Percentiles rank a stretch among this genome's conserved stretches.
phyloP scores from a whole-genome alignment of 2,888 invertebrate species.

The Cataglyphis livida region DNA sequence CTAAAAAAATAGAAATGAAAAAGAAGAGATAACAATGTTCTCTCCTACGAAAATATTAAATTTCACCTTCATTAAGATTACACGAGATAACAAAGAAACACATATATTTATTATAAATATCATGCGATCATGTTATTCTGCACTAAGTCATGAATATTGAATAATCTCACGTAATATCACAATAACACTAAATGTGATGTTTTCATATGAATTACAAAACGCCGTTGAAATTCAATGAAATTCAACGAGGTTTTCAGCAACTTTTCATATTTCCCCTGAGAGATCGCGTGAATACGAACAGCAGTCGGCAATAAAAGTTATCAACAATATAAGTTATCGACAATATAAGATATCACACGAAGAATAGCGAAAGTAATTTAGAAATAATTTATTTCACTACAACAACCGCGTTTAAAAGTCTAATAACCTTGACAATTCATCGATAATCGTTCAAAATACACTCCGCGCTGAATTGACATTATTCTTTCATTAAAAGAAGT shows the following conservation, averaged over 20 bases:
- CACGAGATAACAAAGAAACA: not conserved
- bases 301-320: slow-evolving; percentile 36
- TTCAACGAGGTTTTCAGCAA: slow-evolving; percentile 44
- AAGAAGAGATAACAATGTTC: not conserved
- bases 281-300: slow-evolving; percentile 21
- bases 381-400: not conserved
- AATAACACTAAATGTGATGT: not conserved
- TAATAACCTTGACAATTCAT: not conserved
- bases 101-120: not conserved
- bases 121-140: not conserved
- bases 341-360: slow-evolving; percentile 34
- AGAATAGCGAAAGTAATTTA: slow-evolving; percentile 33
- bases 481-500: not conserved
- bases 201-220: slow-evolving; percentile 20
- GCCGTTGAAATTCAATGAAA: slow-evolving; percentile 33
- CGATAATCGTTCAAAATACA: slow-evolving; percentile 3
- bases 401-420: slow-evolving; percentile 27
- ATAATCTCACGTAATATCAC: slow-evolving; percentile 4
- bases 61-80: not conserved
- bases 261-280: slow-evolving; percentile 41
- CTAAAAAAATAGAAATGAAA: not conserved
- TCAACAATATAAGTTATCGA: too few species aligned
- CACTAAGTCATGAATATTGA: not conserved
- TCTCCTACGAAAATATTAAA: not conserved
- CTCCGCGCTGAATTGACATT: not conserved